These are phyloP conservation scores for Procavia capensis DNA, from an alignment of 2,113 vertebrate species.

Conservation along the genomic window DNA sequence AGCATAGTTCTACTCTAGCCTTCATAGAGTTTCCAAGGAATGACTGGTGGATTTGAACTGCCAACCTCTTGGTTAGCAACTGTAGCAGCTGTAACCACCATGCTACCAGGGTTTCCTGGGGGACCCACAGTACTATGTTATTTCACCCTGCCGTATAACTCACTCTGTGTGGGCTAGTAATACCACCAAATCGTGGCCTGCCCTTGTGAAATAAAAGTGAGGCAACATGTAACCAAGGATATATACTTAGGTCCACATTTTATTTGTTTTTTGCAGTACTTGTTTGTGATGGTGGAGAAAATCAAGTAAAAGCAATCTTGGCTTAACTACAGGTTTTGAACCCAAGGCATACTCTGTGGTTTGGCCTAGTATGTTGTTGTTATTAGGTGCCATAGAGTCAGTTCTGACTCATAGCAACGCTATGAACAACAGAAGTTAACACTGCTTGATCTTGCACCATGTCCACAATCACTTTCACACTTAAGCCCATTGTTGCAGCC, in stretches of 20 bases:
- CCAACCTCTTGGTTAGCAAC: too few species aligned
- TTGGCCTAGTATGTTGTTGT: not conserved
- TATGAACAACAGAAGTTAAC: too few species aligned
- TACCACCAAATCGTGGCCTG: not conserved
- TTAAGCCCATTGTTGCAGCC: too few species aligned
- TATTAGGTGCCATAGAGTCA: too few species aligned
- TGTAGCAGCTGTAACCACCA: too few species aligned
- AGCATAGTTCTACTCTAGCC: too few species aligned
- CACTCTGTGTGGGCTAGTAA: not conserved
- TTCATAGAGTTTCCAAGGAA: too few species aligned
- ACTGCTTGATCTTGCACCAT: too few species aligned
- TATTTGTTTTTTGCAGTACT: not conserved
- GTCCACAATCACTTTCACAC: too few species aligned
- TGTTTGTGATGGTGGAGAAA: slow-evolving; percentile 1
- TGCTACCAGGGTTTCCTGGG: too few species aligned
- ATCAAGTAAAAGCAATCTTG: not conserved
- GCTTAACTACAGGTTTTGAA: slow-evolving; percentile 12
- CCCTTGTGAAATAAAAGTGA: not conserved
- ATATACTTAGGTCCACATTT: slow-evolving; percentile 14
- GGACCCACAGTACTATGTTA: not conserved
- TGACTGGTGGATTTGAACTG: too few species aligned
- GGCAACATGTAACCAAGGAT: not conserved
- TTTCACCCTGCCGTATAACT: not conserved
- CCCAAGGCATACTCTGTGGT: not conserved
- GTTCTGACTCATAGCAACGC: too few species aligned